Evolutionary conservation across 2,797 vertebrate species (phyloP).

Genomic region (Sebastes matsubarae): DNA sequence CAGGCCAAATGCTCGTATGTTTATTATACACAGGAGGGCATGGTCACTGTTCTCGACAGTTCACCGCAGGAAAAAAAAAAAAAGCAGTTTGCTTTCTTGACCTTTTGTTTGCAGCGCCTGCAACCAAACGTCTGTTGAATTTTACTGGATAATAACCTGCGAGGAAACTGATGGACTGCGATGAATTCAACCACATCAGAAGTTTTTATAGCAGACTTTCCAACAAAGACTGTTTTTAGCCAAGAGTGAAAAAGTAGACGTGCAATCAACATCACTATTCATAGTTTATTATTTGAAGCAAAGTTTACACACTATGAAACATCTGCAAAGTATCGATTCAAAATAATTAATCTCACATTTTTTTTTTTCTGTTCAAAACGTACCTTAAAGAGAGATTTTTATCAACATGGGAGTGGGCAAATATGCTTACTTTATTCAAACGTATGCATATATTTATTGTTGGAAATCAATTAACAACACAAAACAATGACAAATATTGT

Average conservation of each 20-base stretch:
- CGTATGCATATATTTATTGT: no score
- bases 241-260: conserved; percentile 17
- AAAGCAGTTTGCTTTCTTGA: conserved; percentile 66
- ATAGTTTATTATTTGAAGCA: not conserved
- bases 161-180: conserved; percentile 16
- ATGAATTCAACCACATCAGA: conserved; percentile 37
- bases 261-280: not conserved
- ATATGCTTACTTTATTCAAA: no score
- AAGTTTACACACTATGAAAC: conserved; percentile 6
- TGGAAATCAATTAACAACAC: no score
- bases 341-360: no score
- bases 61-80: conserved; percentile 38
- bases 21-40: conserved; percentile 78
- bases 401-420: no score
- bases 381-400: no score
- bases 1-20: conserved; percentile 78
- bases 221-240: conserved; percentile 21
- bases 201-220: conserved; percentile 17
- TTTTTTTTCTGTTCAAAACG: no score
- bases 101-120: conserved; percentile 65
- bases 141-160: conserved; percentile 54
- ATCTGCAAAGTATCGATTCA: not conserved
- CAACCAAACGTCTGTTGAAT: conserved; percentile 58
- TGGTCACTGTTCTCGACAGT: conserved; percentile 71
- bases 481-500: no score